Evolutionary conservation across 2,888 invertebrate genomes (phyloP).

Genomic region (Mantis religiosa): DNA sequence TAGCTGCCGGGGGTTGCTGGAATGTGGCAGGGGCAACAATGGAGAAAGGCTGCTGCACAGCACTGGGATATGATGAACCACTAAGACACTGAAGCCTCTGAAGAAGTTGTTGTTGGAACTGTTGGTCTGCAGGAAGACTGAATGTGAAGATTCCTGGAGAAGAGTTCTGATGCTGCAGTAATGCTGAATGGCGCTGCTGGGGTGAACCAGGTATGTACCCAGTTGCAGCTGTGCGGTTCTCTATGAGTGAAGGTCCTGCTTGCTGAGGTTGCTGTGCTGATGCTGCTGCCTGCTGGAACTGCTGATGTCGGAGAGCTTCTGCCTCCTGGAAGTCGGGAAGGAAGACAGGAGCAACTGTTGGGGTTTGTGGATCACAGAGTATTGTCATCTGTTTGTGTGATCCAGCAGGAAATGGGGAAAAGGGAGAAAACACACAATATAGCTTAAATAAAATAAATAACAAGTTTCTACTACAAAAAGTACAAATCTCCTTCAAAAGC

Average conservation of each 20-base stretch:
- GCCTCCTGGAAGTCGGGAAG: conserved; percentile 39
- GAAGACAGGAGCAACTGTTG: conserved; percentile 37
- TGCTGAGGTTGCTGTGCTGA: background rate
- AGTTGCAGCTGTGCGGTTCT: conserved; percentile 25
- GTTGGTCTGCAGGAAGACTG: conserved; percentile 39
- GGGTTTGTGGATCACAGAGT: conserved; percentile 34
- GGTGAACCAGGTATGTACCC: conserved; percentile 25
- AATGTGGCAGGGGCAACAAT: conserved; percentile 36
- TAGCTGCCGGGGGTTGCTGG: background rate
- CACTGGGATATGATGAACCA: conserved; percentile 39
- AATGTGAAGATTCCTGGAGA: conserved; percentile 31
- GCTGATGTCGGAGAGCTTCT: conserved; percentile 35
- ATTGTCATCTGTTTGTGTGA: conserved; percentile 25
- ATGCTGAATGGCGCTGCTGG: conserved; percentile 30
- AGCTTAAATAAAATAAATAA: background rate
- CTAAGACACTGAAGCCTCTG: conserved; percentile 51
- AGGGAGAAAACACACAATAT: background rate
- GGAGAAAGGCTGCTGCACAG: conserved; percentile 36
- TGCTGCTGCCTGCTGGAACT: conserved; percentile 31
- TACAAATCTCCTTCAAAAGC: background rate
- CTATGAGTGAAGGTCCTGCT: conserved; percentile 23
- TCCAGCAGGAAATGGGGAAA: background rate
- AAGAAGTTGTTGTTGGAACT: conserved; percentile 50
- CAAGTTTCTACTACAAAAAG: background rate
- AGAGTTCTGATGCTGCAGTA: conserved; percentile 29